These are phyloP conservation scores for Petaurus breviceps DNA, from an alignment of 2,113 vertebrate genomes.

Conservation along the genomic window DNA sequence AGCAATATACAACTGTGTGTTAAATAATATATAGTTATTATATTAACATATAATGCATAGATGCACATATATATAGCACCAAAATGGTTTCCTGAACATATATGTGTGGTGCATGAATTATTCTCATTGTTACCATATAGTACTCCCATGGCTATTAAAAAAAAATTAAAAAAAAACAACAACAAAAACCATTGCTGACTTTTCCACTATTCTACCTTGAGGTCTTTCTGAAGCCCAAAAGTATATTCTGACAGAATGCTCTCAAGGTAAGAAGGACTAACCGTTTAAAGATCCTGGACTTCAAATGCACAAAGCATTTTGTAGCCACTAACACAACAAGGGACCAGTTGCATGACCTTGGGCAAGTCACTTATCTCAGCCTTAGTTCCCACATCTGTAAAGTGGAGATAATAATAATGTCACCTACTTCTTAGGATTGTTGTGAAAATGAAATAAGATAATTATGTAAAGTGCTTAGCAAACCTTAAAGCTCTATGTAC, in stretches of 20 bases:
- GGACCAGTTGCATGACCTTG: background rate
- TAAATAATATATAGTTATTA: background rate
- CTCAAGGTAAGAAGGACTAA: background rate
- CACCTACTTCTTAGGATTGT: background rate
- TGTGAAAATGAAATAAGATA: background rate
- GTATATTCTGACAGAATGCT: background rate
- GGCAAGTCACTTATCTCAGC: background rate
- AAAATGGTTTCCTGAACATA: background rate
- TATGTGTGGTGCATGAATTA: background rate
- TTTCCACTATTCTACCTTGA: background rate
- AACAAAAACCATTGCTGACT: background rate
- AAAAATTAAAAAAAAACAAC: background rate
- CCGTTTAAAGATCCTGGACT: background rate
- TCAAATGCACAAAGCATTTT: background rate
- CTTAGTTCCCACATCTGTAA: background rate
- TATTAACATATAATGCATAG: background rate
- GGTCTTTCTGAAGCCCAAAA: background rate
- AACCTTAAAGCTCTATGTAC: background rate
- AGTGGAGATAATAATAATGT: background rate
- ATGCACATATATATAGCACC: background rate
- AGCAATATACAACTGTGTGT: background rate
- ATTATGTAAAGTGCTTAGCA: background rate
- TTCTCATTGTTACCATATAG: background rate
- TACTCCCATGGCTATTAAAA: background rate
- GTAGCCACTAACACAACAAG: background rate